Conservation (phyloP, 2,888 invertebrate genomes). For the Scotopteryx bipunctaria region DNA sequence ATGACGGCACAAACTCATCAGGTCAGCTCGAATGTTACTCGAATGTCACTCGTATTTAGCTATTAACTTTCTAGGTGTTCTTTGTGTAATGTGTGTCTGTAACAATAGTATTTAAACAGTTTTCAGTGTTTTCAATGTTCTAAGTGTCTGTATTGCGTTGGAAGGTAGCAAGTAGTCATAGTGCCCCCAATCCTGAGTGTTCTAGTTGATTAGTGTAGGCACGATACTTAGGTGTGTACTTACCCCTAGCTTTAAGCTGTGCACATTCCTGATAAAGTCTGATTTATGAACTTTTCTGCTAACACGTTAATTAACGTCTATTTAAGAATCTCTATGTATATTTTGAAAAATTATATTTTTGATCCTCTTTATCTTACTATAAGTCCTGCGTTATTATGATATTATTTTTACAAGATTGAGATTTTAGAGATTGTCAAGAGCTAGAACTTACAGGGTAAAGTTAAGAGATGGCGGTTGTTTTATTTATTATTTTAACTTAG, state of each 20-base stretch:
- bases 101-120: constrained; percentile 42
- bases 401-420: constrained; percentile 64
- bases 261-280: constrained; percentile 80
- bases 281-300: constrained; percentile 78
- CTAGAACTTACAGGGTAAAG: constrained; percentile 73
- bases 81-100: constrained; percentile 23
- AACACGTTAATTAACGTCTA: constrained; percentile 67
- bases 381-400: constrained; percentile 60
- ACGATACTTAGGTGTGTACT: constrained; percentile 38
- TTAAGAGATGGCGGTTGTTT: constrained; percentile 53
- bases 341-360: constrained; percentile 80
- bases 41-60: constrained; percentile 69
- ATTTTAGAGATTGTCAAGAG: constrained; percentile 66
- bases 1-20: constrained; percentile 79
- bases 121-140: constrained; percentile 63
- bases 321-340: constrained; percentile 64
- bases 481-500: constrained; percentile 39
- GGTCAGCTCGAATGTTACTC: constrained; percentile 78
- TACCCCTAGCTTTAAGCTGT: constrained; percentile 72
- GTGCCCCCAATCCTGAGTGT: constrained; percentile 56
- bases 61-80: constrained; percentile 23
- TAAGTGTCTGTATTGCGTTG: constrained; percentile 63
- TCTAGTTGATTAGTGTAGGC: constrained; percentile 53
- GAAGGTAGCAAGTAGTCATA: constrained; percentile 55
- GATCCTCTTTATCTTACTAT: constrained; percentile 75